phyloP scores from a whole-genome alignment of 1,140 invertebrate species.

The Lutraria rhynchaena region DNA sequence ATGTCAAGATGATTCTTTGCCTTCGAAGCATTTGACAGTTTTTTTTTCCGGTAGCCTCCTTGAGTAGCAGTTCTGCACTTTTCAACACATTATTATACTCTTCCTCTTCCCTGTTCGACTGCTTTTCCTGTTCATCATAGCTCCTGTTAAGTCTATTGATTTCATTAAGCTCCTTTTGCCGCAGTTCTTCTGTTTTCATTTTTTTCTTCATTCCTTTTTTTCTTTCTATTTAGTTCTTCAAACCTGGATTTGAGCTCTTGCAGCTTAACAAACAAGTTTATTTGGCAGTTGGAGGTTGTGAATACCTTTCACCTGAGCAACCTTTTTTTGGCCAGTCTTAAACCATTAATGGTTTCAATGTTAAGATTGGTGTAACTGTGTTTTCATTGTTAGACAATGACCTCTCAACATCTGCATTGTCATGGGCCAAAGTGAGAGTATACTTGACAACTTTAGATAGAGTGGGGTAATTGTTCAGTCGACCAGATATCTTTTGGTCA shows the following conservation, averaged over 20 bases:
- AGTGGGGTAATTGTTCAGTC: constrained; percentile 19
- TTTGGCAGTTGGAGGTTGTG: constrained; percentile 36
- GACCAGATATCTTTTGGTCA: constrained; percentile 18
- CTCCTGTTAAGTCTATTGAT: neutral
- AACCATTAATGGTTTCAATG: constrained; percentile 13
- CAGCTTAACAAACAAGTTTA: constrained; percentile 16
- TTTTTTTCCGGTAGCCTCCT: constrained; percentile 33
- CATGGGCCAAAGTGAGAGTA: constrained; percentile 28
- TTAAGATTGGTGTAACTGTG: constrained; percentile 16
- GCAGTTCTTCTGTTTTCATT: constrained; percentile 7
- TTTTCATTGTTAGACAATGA: constrained; percentile 35
- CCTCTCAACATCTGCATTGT: constrained; percentile 24
- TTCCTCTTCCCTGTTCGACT: constrained; percentile 31
- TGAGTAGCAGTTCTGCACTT: constrained; percentile 22
- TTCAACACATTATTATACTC: constrained; percentile 1
- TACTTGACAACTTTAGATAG: constrained; percentile 36
- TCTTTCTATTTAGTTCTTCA: constrained; percentile 30
- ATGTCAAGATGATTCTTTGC: constrained; percentile 44
- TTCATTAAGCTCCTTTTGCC: constrained; percentile 25
- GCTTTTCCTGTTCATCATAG: constrained; percentile 8
- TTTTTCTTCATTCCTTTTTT: constrained; percentile 12
- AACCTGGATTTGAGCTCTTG: constrained; percentile 24
- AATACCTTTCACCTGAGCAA: constrained; percentile 3
- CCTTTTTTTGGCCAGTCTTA: constrained; percentile 33
- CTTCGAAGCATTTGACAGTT: constrained; percentile 1